Conservation (phyloP, 2,113 vertebrate genomes). For the Neolamprologus devosi region DNA sequence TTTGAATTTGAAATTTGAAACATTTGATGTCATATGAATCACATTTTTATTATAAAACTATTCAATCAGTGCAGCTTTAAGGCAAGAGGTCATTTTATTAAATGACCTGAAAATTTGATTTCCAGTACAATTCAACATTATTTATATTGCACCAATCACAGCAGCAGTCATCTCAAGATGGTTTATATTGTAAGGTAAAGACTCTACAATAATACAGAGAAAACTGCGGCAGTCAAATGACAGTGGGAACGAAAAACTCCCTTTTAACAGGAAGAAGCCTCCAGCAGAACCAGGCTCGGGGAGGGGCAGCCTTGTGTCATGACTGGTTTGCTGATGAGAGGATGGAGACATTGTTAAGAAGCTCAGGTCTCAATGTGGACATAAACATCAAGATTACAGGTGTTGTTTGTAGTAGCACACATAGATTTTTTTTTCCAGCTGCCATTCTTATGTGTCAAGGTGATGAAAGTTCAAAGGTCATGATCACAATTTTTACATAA, state of each 20-base stretch:
- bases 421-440: rapidly evolving
- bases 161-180: neutral
- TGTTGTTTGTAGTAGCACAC: neutral
- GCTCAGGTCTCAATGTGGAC: neutral
- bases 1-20: neutral
- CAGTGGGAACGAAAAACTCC: neutral
- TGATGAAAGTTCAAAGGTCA: neutral
- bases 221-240: neutral
- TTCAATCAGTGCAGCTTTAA: neutral
- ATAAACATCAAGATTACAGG: neutral
- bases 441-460: neutral
- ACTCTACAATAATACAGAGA: neutral
- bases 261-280: neutral
- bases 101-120: neutral
- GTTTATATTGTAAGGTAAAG: neutral
- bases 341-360: neutral
- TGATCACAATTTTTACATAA: neutral
- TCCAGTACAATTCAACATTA: neutral
- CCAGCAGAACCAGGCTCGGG: neutral
- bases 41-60: neutral
- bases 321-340: neutral
- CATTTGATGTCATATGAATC: neutral
- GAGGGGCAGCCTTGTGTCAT: neutral
- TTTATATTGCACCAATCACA: neutral
- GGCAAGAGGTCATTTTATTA: neutral